phyloP scores from a whole-genome alignment of 2,797 vertebrate species.

The Taenioides sp. region DNA sequence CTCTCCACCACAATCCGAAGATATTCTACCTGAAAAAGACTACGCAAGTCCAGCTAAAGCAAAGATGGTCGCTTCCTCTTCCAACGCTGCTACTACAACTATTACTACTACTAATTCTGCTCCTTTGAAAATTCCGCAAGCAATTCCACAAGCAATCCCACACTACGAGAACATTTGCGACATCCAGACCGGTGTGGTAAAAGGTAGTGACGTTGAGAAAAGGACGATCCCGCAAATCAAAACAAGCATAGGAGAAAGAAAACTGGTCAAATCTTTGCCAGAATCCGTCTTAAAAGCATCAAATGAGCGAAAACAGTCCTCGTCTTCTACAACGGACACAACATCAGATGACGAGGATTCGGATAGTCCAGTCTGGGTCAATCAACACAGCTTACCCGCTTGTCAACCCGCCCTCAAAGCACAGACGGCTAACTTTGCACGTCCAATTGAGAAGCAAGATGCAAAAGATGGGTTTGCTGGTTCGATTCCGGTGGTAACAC shows the following conservation, averaged over 20 bases:
- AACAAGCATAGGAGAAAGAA: slow-evolving; percentile 66
- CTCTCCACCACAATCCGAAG: slow-evolving; percentile 76
- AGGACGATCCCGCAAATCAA: slow-evolving; percentile 71
- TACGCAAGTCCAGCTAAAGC: slow-evolving; percentile 68
- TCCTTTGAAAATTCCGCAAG: slow-evolving; percentile 63
- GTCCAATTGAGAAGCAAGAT: slow-evolving; percentile 61
- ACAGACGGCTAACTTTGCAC: slow-evolving; percentile 51
- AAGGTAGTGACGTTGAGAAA: slow-evolving; percentile 62
- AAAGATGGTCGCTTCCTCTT: slow-evolving; percentile 44
- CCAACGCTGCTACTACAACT: slow-evolving; percentile 22
- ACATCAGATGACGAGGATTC: slow-evolving; percentile 70
- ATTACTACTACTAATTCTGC: background rate
- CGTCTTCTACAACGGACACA: slow-evolving; percentile 77
- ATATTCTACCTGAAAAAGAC: slow-evolving; percentile 67
- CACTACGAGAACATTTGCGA: slow-evolving; percentile 86
- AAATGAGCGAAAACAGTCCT: slow-evolving; percentile 66
- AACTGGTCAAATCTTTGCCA: slow-evolving; percentile 69
- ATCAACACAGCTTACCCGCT: slow-evolving; percentile 73
- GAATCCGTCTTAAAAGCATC: slow-evolving; percentile 59
- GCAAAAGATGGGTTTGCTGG: slow-evolving; percentile 31
- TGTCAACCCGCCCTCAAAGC: slow-evolving; percentile 55
- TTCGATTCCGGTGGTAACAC: slow-evolving; percentile 53
- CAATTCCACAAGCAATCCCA: slow-evolving; percentile 76
- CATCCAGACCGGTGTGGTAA: slow-evolving; percentile 28
- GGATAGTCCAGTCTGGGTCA: slow-evolving; percentile 76